phyloP scores from a whole-genome alignment of 2,888 invertebrate species.

The Callyntrura guangdongensis region DNA sequence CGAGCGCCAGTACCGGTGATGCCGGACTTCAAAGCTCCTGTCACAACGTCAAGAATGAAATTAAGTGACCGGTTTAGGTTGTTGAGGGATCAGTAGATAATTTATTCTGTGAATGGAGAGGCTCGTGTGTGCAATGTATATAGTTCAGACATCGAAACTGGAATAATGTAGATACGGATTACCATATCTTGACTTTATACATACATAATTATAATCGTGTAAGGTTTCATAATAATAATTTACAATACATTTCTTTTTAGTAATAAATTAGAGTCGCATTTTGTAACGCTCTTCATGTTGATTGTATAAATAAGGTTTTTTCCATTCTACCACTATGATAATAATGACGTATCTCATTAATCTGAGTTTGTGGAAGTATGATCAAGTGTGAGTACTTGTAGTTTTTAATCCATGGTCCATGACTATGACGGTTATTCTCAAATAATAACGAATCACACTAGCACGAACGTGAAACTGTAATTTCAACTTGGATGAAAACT shows the following conservation, averaged over 20 bases:
- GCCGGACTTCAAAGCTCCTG: conserved; percentile 83
- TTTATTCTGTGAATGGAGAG: neutral
- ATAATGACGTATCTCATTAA: too few relatives aligned
- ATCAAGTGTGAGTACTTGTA: too few relatives aligned
- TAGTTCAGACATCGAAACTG: conserved; percentile 10
- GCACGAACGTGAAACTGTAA: too few relatives aligned
- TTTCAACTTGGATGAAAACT: too few relatives aligned
- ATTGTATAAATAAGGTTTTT: too few relatives aligned
- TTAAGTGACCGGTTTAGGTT: conserved; percentile 82
- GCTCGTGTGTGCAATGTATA: conserved; percentile 10
- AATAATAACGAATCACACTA: too few relatives aligned
- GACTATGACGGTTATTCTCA: too few relatives aligned
- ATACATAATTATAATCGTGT: neutral
- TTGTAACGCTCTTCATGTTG: neutral
- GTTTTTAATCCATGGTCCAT: too few relatives aligned
- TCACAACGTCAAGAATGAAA: conserved; percentile 81
- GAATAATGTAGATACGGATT: conserved; percentile 1
- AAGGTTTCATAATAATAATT: neutral
- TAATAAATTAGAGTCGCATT: neutral
- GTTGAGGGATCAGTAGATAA: conserved; percentile 67
- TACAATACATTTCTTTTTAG: neutral
- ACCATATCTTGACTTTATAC: conserved; percentile 17
- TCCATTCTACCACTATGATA: too few relatives aligned
- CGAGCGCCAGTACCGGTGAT: conserved; percentile 75
- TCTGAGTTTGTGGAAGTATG: too few relatives aligned